Percentiles rank a stretch among this genome's conserved stretches.
Evolutionary conservation across 37 sponge, comb jelly and placozoan species (phyloP).

Genomic region (Chondrilla cf. caribensis): DNA sequence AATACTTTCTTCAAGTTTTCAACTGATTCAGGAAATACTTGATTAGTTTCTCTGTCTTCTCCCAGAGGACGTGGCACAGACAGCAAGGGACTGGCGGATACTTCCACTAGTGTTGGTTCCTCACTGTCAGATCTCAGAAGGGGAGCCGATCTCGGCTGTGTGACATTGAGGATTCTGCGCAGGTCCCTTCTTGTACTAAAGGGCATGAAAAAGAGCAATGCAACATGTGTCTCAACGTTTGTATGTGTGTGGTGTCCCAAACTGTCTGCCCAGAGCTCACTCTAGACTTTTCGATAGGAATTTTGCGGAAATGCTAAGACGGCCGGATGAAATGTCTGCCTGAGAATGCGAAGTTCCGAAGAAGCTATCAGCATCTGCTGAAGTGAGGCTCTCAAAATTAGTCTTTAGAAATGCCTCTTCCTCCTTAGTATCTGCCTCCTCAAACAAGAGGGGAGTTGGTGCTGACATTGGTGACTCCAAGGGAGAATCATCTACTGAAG

Average conservation of each 20-base stretch:
- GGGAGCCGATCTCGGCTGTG: not conserved
- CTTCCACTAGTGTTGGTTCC: not conserved
- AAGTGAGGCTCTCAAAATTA: conserved; percentile 47
- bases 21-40: not conserved
- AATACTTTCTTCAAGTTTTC: too few relatives aligned
- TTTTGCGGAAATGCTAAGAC: conserved; percentile 61
- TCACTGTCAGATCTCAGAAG: too few relatives aligned
- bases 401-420: conserved; percentile 43
- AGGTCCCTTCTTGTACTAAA: not conserved
- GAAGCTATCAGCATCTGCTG: conserved; percentile 14
- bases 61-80: not conserved
- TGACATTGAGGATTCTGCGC: not conserved
- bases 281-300: conserved; percentile 21
- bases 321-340: not conserved
- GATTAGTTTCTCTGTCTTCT: not conserved
- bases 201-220: not conserved
- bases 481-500: conserved; percentile 3
- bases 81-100: not conserved
- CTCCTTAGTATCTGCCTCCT: not conserved
- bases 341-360: not conserved
- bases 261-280: not conserved
- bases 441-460: not conserved
- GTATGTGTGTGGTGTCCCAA: too few relatives aligned
- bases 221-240: too few relatives aligned
- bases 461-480: conserved; percentile 5